Base-by-base conservation (phyloP, 2,113 vertebrate species). In the Daphoenositta chrysoptera region DNA sequence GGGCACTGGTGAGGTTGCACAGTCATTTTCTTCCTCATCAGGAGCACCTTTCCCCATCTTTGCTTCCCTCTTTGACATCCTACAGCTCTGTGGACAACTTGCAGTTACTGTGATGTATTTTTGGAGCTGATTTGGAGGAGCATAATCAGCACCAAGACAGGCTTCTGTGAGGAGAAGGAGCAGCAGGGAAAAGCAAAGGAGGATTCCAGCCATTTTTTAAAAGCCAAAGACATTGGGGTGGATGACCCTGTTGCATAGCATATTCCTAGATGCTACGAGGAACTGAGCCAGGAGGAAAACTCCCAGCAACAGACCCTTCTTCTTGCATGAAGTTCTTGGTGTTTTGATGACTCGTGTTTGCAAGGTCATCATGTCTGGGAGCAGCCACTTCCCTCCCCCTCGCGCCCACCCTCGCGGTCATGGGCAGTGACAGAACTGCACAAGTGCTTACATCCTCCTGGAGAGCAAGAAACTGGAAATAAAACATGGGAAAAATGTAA, bases 401-500 rank as follows among this genome's bases (percentile, higher is more conserved):
- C 0, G 0, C 1, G 1, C 37, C 0, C 0, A 6, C 53, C 48
- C 44, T 35, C 18, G 27, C 0, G 1, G 40, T 48, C 20, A 30
- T 3, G 30, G 47, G 6, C n/a, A 28, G 20, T 56, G 85, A 92
- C 24, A 3, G 10, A 51, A 66, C 9, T 42, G 30, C 26, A 51
- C 8, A 57, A 50, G 5, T 23, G 28, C 72, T 90, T 53, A 68
- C 64, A 83, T 84, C 24, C 44, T 77, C 48, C 68, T 90, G n/a
- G 78, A 90, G n/a, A 48, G 39, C 26, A 71, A 44, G 27, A 24
- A 26, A 39, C 13, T 75, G 56, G 48, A 53, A 93, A 82, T 61
- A 70, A 61, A 86, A 61, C 37, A 14, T 57, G 42, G 75, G 66
- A 33, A 91, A 87, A 82, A 78, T 19, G 19, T 12, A 15, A 21